These are phyloP conservation scores for Nematolebias whitei DNA, from an alignment of 2,113 vertebrate species.

Conservation along the genomic window DNA sequence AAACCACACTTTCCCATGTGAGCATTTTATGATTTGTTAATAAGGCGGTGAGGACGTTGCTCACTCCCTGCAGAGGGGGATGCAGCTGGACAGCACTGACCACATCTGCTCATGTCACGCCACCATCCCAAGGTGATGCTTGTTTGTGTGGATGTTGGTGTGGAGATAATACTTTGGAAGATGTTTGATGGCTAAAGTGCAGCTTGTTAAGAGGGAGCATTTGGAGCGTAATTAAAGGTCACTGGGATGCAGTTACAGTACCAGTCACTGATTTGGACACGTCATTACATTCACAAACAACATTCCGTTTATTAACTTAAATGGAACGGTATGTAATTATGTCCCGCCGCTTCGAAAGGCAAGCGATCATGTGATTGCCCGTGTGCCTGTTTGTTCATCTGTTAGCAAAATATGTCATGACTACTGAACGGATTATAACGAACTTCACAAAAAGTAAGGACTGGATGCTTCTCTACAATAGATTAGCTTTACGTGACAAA, in stretches of 20 bases:
- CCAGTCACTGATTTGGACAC: not conserved
- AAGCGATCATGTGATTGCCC: too few species aligned
- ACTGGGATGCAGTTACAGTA: not conserved
- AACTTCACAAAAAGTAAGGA: too few species aligned
- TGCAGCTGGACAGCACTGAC: conserved; percentile 59
- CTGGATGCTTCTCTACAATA: too few species aligned
- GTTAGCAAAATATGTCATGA: too few species aligned
- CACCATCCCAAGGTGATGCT: not conserved
- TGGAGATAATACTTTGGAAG: conserved; percentile 8
- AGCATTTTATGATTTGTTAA: conserved; percentile 63
- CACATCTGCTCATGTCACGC: conserved; percentile 57
- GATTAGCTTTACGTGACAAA: too few species aligned
- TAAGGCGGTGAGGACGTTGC: conserved; percentile 55
- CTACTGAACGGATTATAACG: too few species aligned
- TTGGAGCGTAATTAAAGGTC: not conserved
- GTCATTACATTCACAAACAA: not conserved
- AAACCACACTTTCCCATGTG: conserved; percentile 25
- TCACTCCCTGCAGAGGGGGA: conserved; percentile 29
- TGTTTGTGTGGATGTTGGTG: conserved; percentile 40
- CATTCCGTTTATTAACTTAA: too few species aligned
- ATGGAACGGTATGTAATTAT: too few species aligned
- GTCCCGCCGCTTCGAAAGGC: too few species aligned
- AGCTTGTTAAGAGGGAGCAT: not conserved
- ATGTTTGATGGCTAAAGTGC: not conserved
- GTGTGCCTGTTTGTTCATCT: too few species aligned